Evolutionary conservation across 2,113 vertebrate genomes (phyloP).

Genomic region (Seriola quinqueradiata): DNA sequence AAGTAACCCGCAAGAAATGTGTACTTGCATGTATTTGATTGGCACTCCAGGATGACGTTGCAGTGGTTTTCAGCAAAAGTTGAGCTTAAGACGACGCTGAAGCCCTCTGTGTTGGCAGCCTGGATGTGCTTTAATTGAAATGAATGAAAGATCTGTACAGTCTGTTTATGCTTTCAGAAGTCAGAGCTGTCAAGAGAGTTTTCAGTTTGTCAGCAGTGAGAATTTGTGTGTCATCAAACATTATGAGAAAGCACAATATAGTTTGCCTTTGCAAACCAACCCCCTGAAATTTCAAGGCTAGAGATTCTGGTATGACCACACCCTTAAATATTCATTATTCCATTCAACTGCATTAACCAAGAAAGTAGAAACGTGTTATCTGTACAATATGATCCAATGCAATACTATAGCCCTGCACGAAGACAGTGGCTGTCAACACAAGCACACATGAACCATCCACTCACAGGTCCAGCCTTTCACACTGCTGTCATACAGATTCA

Average conservation of each 20-base stretch:
- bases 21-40: background rate
- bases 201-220: background rate
- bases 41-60: background rate
- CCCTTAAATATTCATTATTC: background rate
- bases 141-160: background rate
- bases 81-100: background rate
- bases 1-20: background rate
- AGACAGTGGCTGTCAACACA: conserved; percentile 2
- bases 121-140: background rate
- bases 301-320: background rate
- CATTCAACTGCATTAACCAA: background rate
- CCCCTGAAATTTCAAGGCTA: too few species aligned
- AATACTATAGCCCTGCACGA: background rate
- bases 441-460: conserved; percentile 38
- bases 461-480: conserved; percentile 44
- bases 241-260: background rate
- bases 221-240: background rate
- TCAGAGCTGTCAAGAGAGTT: background rate
- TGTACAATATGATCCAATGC: background rate
- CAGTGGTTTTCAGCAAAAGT: background rate
- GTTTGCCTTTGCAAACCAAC: background rate
- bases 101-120: background rate
- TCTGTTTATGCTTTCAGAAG: background rate
- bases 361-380: background rate
- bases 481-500: conserved; percentile 47